Evolutionary conservation across 2,888 invertebrate genomes (phyloP).

Genomic region (Drosophila siamana): DNA sequence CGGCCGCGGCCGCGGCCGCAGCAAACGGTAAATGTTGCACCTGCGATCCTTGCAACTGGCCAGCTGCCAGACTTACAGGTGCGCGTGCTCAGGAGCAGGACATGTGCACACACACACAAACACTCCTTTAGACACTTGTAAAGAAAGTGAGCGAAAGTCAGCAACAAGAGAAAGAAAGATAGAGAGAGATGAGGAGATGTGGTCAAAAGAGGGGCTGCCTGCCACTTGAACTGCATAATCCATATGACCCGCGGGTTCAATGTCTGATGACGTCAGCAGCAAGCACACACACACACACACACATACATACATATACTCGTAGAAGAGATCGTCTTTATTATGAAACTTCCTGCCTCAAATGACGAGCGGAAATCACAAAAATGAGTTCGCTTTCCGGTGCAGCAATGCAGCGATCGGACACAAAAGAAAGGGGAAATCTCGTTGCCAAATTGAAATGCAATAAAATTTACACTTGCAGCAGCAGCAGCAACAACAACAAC

Average conservation of each 20-base stretch:
- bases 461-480: conserved; percentile 81
- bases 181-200: not conserved
- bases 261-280: conserved; percentile 58
- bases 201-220: too few relatives aligned
- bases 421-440: conserved; percentile 66
- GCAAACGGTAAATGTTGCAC: conserved; percentile 78
- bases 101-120: conserved; percentile 1
- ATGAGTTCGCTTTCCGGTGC: conserved; percentile 76
- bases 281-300: conserved; percentile 11
- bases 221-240: conserved; percentile 43
- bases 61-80: conserved; percentile 71
- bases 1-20: conserved; percentile 54
- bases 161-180: not conserved
- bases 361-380: conserved; percentile 78
- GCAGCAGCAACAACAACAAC: conserved; percentile 43
- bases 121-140: not conserved
- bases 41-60: conserved; percentile 68
- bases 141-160: conserved; percentile 1
- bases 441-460: conserved; percentile 79
- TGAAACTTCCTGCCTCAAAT: conserved; percentile 75
- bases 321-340: conserved; percentile 52
- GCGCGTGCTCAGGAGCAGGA: conserved; percentile 68
- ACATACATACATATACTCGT: not conserved
- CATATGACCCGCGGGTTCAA: conserved; percentile 39
- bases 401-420: conserved; percentile 3